Percentiles rank a stretch among this genome's conserved stretches.
Evolutionary conservation across 2,888 invertebrate species (phyloP).

Genomic region (Plebejus anna): DNA sequence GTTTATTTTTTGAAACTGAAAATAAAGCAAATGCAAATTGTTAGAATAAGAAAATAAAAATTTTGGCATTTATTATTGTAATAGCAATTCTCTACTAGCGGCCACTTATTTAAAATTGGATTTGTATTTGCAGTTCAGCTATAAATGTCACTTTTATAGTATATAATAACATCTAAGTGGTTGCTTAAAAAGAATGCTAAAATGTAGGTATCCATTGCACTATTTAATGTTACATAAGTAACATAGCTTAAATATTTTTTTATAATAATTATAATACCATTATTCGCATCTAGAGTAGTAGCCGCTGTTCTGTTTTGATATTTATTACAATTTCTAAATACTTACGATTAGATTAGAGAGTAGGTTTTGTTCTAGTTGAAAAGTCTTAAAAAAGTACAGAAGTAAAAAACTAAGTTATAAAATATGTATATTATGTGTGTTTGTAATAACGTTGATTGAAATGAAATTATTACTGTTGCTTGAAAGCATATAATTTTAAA

Average conservation of each 20-base stretch:
- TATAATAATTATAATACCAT: not conserved
- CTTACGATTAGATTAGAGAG: conserved; percentile 1
- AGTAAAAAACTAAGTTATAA: not conserved
- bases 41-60: conserved; percentile 4
- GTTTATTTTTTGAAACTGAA: not conserved
- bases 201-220: not conserved
- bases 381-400: not conserved
- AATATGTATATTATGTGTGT: not conserved
- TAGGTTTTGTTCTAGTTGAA: conserved; percentile 1
- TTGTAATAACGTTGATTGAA: conserved; percentile 16
- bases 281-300: not conserved
- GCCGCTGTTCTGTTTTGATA: not conserved
- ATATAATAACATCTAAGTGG: not conserved
- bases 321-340: conserved; percentile 9
- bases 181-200: not conserved
- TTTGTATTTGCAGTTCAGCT: not conserved
- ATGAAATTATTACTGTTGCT: conserved; percentile 4
- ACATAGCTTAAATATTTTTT: not conserved
- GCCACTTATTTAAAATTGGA: not conserved
- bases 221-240: not conserved
- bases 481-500: not conserved
- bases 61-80: conserved; percentile 18
- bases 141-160: not conserved
- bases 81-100: not conserved
- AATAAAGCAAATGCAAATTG: not conserved